Evolutionary conservation across 1,140 invertebrate species (phyloP).

Genomic region (Chelonus insularis): DNA sequence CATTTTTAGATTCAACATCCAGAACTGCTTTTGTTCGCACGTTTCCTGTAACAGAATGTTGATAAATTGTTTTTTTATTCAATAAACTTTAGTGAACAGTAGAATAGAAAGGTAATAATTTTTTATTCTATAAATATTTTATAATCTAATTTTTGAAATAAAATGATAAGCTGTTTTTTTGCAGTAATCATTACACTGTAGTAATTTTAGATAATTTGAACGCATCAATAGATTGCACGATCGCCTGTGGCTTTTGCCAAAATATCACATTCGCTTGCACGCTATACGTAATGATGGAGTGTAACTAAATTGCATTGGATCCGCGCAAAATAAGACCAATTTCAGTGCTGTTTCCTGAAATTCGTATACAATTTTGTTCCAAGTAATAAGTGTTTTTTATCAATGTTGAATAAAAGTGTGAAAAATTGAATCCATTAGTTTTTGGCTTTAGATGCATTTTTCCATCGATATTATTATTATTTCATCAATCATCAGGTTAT

Average conservation of each 20-base stretch:
- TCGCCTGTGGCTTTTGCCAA: not conserved
- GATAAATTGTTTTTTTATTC: slow-evolving; percentile 29
- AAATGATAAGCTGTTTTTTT: too few species aligned
- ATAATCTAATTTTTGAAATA: too few species aligned
- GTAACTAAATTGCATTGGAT: not conserved
- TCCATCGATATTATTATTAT: too few species aligned
- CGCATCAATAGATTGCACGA: not conserved
- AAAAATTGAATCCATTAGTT: too few species aligned
- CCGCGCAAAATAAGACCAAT: not conserved
- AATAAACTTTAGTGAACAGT: slow-evolving; percentile 3
- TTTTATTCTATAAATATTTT: too few species aligned
- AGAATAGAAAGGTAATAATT: too few species aligned
- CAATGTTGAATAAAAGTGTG: too few species aligned
- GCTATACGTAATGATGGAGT: slow-evolving; percentile 2
- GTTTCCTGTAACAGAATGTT: slow-evolving; percentile 69
- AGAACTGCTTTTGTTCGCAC: slow-evolving; percentile 81
- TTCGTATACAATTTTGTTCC: not conserved
- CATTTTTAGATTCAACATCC: slow-evolving; percentile 83
- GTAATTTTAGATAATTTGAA: slow-evolving; percentile 22
- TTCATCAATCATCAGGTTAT: too few species aligned
- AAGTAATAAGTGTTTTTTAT: too few species aligned
- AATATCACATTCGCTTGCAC: not conserved
- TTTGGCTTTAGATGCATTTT: too few species aligned
- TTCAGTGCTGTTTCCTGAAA: not conserved
- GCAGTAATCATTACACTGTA: too few species aligned